Conservation (phyloP, 2,113 vertebrate species). For the Mystacornis crossleyi region DNA sequence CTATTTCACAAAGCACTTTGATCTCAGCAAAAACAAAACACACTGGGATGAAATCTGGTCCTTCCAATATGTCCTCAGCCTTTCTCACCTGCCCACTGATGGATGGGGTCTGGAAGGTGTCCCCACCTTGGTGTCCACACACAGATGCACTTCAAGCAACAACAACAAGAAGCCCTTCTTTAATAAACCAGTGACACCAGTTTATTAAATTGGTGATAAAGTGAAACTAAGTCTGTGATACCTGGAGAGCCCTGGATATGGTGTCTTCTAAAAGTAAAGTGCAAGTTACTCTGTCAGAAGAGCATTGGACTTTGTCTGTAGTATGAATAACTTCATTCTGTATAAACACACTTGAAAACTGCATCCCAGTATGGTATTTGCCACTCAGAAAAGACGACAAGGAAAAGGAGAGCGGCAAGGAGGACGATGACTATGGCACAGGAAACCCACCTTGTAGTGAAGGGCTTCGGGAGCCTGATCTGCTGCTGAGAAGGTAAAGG, state of each 20-base stretch:
- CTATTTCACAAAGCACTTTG: neutral
- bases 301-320: neutral
- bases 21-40: neutral
- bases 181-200: neutral
- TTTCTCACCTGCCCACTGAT: neutral
- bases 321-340: neutral
- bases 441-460: neutral
- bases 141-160: neutral
- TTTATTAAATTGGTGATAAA: neutral
- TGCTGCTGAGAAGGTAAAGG: neutral
- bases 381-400: neutral
- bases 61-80: neutral
- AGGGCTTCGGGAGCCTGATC: accelerated
- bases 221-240: neutral
- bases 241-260: neutral
- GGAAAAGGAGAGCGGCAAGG: neutral
- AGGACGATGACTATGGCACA: neutral
- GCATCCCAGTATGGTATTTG: neutral
- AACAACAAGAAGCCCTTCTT: neutral
- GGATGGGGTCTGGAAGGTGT: neutral
- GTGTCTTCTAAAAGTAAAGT: neutral
- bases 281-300: neutral
- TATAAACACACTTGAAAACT: neutral
- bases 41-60: neutral
- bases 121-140: neutral